Evolutionary conservation across 2,888 invertebrate species (phyloP), one percentile per base, ranked within the genome.

Genomic region (Plagiodera versicolora): DNA sequence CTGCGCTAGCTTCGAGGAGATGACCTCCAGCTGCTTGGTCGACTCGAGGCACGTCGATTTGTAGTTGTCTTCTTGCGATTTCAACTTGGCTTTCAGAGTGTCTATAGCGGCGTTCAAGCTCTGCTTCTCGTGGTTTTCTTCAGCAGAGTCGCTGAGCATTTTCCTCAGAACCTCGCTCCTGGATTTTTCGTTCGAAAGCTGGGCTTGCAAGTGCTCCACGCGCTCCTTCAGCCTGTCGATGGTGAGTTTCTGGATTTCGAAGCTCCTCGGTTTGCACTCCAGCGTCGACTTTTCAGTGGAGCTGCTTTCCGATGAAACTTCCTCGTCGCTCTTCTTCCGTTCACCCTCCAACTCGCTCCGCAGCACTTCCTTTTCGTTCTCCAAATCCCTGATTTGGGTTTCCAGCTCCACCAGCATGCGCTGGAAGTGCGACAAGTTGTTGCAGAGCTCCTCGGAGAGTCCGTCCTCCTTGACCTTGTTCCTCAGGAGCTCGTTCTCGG

Each of bases 221-320:
- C 56, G 61, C 19, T 67, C 64, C 52, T 63, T 63, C 9, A 72
- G 57, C 44, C 66, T 53, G 6, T 72, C 67, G 14, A 70, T 67
- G 9, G 62, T 58, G 6, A 67, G 49, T 56, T 69, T 65, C 56
- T 70, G 70, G 30, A 66, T 69, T n/a, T 64, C 62, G 56, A 65
- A 72, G 53, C 61, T n/a, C n/a, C n/a, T n/a, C n/a, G n/a, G n/a
- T n/a, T n/a, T n/a, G n/a, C n/a, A n/a, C n/a, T n/a, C n/a, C n/a
- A n/a, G n/a, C n/a, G n/a, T n/a, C n/a, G n/a, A n/a, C n/a, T n/a
- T n/a, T n/a, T n/a, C n/a, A n/a, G n/a, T n/a, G n/a, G 35, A 35
- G 39, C 61, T 61, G 16, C 54, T 55, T 32, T 61, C 61, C 10
- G 61, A 58, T 1, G 63, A 63, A 5, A 44, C 28, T 16, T 60